Base-by-base conservation (phyloP, 2,797 vertebrate genomes). In the Tangara arthus region DNA sequence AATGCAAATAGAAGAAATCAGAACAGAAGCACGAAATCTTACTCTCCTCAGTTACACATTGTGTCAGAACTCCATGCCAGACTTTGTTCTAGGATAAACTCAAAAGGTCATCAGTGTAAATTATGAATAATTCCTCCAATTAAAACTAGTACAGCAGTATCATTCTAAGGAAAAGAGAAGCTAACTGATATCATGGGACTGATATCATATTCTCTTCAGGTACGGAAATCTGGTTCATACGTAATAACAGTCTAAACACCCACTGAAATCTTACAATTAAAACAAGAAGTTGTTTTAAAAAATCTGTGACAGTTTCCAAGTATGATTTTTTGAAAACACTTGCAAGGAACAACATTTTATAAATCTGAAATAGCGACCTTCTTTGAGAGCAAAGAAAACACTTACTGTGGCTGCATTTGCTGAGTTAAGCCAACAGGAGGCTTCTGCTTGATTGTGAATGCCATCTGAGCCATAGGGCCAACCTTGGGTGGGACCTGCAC, bases 331-430 rank as follows among this genome's bases (percentile, higher is more conserved):
- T 35, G 12, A 66, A 86, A 93, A 89, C 15, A 39, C 12, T 69
- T 65, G 11, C 24, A 91, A 81, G 14, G 28, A 91, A 60, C 13
- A 52, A 28, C 0, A 0, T 72, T 87, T 46, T 65, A 53, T 23
- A 88, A 37, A 55, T 46, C 18, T 71, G 47, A 87, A 5, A 53
- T 14, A 73, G 3, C 7, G 7, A 32, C 63, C 61, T 59, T 52
- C 9, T 69, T 23, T 34, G 20, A 94, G 69, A 93, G 32, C 16
- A 63, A 93, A 75, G 34, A 41, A 82, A 94, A 87, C 49, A 99
- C 99, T 99, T 98, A 99, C 99, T 99, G 99, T 84, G 99, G 98
- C 82, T 98, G 99, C 83, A 98, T 97, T 94, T 98, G 98, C 96
- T 98, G 98, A 47, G 98, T 97, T 66, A 98, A 95, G 70, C 98